Conservation (phyloP, 2,797 vertebrate species). For the Rallus crepitans region DNA sequence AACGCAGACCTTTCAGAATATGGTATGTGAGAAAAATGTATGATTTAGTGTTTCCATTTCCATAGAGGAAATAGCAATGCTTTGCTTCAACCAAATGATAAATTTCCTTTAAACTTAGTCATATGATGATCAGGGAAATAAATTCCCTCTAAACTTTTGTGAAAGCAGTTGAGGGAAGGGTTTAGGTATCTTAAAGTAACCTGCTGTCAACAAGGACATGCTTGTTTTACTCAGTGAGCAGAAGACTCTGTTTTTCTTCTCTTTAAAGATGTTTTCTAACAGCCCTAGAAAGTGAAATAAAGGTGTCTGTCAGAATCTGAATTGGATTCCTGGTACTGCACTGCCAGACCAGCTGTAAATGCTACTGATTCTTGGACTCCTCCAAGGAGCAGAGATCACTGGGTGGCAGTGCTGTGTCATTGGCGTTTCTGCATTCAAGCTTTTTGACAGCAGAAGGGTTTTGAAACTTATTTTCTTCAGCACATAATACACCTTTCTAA, state of each 20-base stretch:
- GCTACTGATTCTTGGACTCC: neutral
- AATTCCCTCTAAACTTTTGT: neutral
- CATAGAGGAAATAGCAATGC: conserved; percentile 49
- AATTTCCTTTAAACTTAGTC: conserved; percentile 24
- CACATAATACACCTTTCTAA: neutral
- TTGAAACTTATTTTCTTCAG: neutral
- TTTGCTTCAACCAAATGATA: conserved; percentile 45
- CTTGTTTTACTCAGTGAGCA: neutral
- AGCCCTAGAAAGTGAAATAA: neutral
- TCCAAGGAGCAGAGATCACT: neutral
- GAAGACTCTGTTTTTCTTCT: neutral
- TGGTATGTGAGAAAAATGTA: conserved; percentile 46
- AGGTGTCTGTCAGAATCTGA: neutral
- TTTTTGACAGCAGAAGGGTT: neutral
- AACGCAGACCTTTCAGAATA: conserved; percentile 61
- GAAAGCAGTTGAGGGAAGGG: neutral
- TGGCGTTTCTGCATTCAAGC: neutral
- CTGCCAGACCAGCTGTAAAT: neutral
- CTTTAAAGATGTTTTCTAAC: neutral
- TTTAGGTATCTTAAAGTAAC: neutral
- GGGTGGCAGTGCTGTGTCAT: neutral
- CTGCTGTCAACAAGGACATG: neutral
- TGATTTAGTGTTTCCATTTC: conserved; percentile 68
- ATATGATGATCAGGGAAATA: conserved; percentile 18
- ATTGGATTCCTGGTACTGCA: neutral